phyloP scores from a whole-genome alignment of 2,888 invertebrate species.

The Opisthograptis luteolata region DNA sequence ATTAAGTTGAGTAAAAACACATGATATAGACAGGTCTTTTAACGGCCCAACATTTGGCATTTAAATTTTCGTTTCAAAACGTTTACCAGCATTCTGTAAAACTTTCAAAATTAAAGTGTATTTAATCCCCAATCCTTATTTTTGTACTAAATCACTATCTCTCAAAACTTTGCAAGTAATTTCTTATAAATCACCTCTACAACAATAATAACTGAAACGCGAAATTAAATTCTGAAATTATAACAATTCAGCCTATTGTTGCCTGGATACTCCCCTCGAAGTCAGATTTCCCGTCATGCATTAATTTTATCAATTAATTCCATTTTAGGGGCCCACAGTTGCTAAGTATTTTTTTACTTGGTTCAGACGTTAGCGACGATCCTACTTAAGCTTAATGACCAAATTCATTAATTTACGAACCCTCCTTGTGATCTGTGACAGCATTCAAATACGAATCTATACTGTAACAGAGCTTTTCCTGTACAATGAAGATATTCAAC shows the following conservation, averaged over 20 bases:
- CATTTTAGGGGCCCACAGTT: conserved; percentile 31
- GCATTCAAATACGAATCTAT: too few relatives aligned
- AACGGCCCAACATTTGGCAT: too few relatives aligned
- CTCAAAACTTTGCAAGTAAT: too few relatives aligned
- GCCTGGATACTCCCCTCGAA: conserved; percentile 17
- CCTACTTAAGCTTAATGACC: conserved; percentile 76
- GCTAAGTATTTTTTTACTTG: conserved; percentile 53
- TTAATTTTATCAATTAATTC: conserved; percentile 38
- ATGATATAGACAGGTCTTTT: too few relatives aligned
- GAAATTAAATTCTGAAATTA: conserved; percentile 14
- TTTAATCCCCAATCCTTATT: background rate
- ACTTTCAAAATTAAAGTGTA: too few relatives aligned
- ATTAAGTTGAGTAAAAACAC: too few relatives aligned
- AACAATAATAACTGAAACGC: conserved; percentile 2
- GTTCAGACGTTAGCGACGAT: conserved; percentile 67
- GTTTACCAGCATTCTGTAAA: too few relatives aligned
- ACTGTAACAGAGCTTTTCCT: too few relatives aligned
- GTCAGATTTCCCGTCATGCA: conserved; percentile 18
- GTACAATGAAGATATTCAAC: background rate
- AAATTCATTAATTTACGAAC: conserved; percentile 73
- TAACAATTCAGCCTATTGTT: conserved; percentile 17
- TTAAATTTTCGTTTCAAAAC: too few relatives aligned
- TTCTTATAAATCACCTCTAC: background rate
- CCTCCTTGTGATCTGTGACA: conserved; percentile 43
- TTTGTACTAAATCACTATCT: too few relatives aligned